phyloP scores from a whole-genome alignment of 2,797 vertebrate genomes.

The Neosilurus mollespiculum region DNA sequence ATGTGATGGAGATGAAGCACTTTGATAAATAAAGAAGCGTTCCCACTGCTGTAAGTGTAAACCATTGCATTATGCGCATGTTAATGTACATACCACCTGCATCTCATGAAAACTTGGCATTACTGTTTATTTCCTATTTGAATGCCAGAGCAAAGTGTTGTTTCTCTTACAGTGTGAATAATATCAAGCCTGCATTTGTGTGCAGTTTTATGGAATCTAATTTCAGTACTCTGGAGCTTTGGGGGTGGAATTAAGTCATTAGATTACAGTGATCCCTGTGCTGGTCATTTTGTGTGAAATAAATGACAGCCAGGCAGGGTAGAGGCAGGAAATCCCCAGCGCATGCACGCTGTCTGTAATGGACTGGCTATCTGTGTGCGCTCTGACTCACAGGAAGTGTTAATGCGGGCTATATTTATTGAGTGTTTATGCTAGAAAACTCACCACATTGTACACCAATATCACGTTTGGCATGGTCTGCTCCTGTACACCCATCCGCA shows the following conservation, averaged over 20 bases:
- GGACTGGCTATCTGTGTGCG: neutral
- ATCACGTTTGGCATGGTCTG: conserved; percentile 56
- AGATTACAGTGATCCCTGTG: neutral
- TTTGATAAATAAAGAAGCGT: neutral
- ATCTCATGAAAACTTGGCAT: neutral
- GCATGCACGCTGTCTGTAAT: neutral
- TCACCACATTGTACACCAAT: conserved; percentile 72
- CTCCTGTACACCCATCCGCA: neutral
- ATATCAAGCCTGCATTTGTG: neutral
- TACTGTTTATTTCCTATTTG: neutral
- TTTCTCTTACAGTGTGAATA: neutral
- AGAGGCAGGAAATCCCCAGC: conserved; percentile 9
- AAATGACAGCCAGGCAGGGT: neutral
- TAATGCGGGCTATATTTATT: conserved; percentile 10
- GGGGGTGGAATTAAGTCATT: neutral
- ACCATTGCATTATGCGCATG: neutral
- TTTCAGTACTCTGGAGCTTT: too few relatives aligned
- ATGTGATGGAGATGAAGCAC: neutral
- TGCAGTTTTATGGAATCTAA: neutral
- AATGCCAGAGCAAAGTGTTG: neutral
- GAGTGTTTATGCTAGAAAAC: conserved; percentile 38
- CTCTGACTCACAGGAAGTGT: conserved; percentile 51
- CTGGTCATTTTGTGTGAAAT: neutral
- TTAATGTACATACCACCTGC: neutral
- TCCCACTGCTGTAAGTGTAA: neutral